Base-by-base conservation (phyloP, 2,113 vertebrate genomes). In the Cebus imitator region DNA sequence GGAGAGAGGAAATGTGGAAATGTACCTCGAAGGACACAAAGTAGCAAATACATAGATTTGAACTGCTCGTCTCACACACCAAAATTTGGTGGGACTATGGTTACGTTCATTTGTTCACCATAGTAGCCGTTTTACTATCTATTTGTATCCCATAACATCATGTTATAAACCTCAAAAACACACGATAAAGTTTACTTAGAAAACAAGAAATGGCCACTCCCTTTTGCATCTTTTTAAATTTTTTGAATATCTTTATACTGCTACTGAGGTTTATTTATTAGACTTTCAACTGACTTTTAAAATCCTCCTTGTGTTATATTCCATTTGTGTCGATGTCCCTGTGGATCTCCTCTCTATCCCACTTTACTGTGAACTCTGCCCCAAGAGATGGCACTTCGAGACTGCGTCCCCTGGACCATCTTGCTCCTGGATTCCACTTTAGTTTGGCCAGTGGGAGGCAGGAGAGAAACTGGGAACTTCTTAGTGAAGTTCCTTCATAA, bases 361-460 rank as follows among this genome's bases (percentile, higher is more conserved):
- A 48, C 40, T 78, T 85, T 37, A 58, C 20, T 21, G 11, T 68
- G 18, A 25, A 45, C 25, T 82, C 68, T 43, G 27, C 10, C 32
- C 35, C 45, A 35, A 16, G 17, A 45, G 4, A 7, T 17, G 35
- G 12, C 10, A 45, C 6, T 72, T 81, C 66, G 5, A 25, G 4
- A n/a, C 52, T 11, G 1, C 25, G 58, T 12, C 8, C 1, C 58
- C 0, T 5, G 3, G 40, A 9, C 25, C 16, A 8, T 20, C 27
- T 75, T 40, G 66, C 20, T 20, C 9, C 73, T 89, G 2, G 17
- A 27, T 20, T 68, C 17, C 25, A 43, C 3, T 30, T 75, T 40
- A 85, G 5, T 21, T 79, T 84, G 40, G 30, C 37, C 5, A 68
- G 35, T 8, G 32, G 37, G 52, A 81, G 16, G 17, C 21, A 50